phyloP scores from a whole-genome alignment of 1,140 invertebrate species.

The Orussus abietinus region DNA sequence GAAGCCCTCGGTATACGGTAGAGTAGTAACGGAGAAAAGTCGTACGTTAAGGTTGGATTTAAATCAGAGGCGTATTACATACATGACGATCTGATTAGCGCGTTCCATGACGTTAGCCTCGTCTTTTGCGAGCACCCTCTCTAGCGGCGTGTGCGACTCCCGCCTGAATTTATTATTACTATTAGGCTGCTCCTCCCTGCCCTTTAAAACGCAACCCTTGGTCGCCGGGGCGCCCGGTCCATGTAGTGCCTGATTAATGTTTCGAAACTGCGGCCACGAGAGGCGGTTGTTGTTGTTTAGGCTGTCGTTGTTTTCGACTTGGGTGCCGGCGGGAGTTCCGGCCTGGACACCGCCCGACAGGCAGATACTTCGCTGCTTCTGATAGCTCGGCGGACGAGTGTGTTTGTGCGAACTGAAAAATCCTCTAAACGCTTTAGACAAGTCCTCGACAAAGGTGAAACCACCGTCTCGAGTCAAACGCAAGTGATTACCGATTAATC shows the following conservation, averaged over 20 bases:
- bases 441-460: conserved; percentile 6
- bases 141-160: conserved; percentile 51
- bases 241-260: conserved; percentile 50
- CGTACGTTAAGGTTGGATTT: too few species aligned
- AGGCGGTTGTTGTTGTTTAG: conserved; percentile 51
- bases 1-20: too few species aligned
- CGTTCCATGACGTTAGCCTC: conserved; percentile 75
- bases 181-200: conserved; percentile 47
- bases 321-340: conserved; percentile 33
- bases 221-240: conserved; percentile 36
- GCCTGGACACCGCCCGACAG: conserved; percentile 22
- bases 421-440: conserved; percentile 45
- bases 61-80: conserved; percentile 58
- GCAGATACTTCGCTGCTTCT: conserved; percentile 51
- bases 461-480: too few species aligned
- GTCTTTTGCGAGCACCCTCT: conserved; percentile 61
- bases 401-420: conserved; percentile 55
- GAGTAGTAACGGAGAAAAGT: too few species aligned
- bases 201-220: conserved; percentile 43
- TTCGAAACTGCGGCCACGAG: conserved; percentile 54
- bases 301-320: conserved; percentile 53
- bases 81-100: conserved; percentile 81
- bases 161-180: conserved; percentile 51
- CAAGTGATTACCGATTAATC: too few species aligned
- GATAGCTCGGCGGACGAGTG: conserved; percentile 49